These are phyloP conservation scores for Lophius americanus DNA, from an alignment of 2,797 vertebrate species.

Conservation along the genomic window DNA sequence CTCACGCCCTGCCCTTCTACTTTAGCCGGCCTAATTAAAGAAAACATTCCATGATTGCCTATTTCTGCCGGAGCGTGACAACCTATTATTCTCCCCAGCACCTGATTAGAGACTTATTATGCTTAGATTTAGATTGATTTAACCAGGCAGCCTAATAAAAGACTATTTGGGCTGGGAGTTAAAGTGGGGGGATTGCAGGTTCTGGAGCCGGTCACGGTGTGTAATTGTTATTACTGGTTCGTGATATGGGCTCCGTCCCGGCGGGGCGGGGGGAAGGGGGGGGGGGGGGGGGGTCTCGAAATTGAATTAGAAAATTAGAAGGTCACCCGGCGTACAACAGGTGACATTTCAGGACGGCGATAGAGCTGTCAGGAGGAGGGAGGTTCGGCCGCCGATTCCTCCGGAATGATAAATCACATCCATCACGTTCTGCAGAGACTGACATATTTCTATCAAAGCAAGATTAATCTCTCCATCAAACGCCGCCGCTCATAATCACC, in stretches of 20 bases:
- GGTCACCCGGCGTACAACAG: slow-evolving; percentile 85
- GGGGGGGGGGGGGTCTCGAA: slow-evolving; percentile 50
- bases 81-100: slow-evolving; percentile 99
- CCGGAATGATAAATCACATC: slow-evolving; percentile 92
- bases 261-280: slow-evolving; percentile 30
- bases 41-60: slow-evolving; percentile 99
- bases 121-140: slow-evolving; percentile 99
- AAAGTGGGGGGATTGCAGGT: slow-evolving; percentile 92
- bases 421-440: slow-evolving; percentile 83
- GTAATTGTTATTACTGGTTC: slow-evolving; percentile 89
- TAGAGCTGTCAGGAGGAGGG: slow-evolving; percentile 83
- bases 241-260: slow-evolving; percentile 70
- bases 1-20: slow-evolving; percentile 92
- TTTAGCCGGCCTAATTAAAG: slow-evolving; percentile 99
- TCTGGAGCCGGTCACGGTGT: slow-evolving; percentile 89
- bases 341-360: slow-evolving; percentile 87
- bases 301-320: slow-evolving; percentile 84
- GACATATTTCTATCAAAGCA: slow-evolving; percentile 91
- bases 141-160: slow-evolving; percentile 96
- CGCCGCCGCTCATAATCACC: slow-evolving; percentile 86
- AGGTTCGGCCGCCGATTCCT: slow-evolving; percentile 80
- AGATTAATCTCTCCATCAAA: slow-evolving; percentile 92
- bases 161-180: slow-evolving; percentile 93
- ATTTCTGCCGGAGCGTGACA: slow-evolving; percentile 99
- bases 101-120: slow-evolving; percentile 99